Base-by-base conservation (phyloP, 2,113 vertebrate species). In the Pterophyllum scalare region DNA sequence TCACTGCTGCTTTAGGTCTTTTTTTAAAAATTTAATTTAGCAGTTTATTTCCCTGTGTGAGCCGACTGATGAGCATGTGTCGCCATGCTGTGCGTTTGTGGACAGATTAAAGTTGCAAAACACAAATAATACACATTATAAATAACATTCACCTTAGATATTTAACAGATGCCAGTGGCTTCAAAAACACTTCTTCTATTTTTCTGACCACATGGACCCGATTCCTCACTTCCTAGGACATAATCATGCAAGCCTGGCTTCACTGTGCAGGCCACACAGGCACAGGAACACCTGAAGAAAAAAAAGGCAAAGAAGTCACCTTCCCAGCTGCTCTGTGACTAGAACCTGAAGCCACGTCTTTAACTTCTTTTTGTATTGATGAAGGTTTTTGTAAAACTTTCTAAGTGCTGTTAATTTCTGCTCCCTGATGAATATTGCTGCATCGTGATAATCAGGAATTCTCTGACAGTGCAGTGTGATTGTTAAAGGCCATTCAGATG, bases 401-500 rank as follows among this genome's bases (percentile, higher is more conserved):
- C 24, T 70, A 52, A 52, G 10, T 72, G 17, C 65, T 72, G 65
- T 11, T 72, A 17, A 75, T 75, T 57, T 56, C 28, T 35, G 70
- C 43, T 72, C 24, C 43, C 49, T 17, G 70, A 0, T 75, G 31
- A 75, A 35, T 0, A 22, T 75, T 35, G 70, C 0, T 15, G 28
- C 54, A 49, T 7, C 12, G 33, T 1, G 3, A 35, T 33, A 56
- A 57, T 11, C 26, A n/a, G 31, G 56, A 75, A 75, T 75, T 57
- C 20, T 22, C 49, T 57, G 4, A 1, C 24, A 43, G 19, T n/a
- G 60, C 19, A 6, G 17, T 59, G 74, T 86, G 38, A 60, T 59
- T 11, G 77, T 80, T 61, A 57, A 77, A 57, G 81, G 79, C 58
- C 56, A 46, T 80, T 86, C 15, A 26, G 28, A 49, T 43, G 79